Evolutionary conservation across 2,113 vertebrate species (phyloP).

Genomic region (Delphinapterus leucas): DNA sequence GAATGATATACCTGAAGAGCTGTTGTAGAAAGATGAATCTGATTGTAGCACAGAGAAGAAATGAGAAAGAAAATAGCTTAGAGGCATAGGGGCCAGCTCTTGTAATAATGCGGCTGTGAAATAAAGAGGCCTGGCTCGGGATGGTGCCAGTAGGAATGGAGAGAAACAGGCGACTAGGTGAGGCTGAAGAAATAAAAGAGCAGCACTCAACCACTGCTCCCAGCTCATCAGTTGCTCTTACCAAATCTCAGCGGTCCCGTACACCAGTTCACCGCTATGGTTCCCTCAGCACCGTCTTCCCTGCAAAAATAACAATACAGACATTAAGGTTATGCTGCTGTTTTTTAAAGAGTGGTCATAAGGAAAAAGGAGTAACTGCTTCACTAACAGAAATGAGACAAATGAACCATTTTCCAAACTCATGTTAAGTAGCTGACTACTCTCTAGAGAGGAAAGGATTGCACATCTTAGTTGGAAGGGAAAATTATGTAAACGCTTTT

Average conservation of each 20-base stretch:
- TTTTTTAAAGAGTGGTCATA: not conserved
- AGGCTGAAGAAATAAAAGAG: not conserved
- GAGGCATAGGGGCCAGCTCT: constrained; percentile 10
- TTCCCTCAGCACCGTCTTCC: not conserved
- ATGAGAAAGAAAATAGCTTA: constrained; percentile 41
- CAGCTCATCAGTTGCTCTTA: not conserved
- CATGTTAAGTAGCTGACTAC: not conserved
- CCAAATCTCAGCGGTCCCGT: not conserved
- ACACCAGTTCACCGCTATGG: fast-evolving
- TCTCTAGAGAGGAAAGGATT: not conserved
- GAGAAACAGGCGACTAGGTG: not conserved
- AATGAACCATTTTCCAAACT: not conserved
- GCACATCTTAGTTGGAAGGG: not conserved
- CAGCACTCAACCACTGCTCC: not conserved
- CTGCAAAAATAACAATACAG: not conserved
- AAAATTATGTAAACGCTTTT: not conserved
- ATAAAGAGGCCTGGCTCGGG: not conserved
- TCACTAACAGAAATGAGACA: constrained; percentile 24
- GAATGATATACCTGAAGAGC: not conserved
- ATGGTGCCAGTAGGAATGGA: not conserved
- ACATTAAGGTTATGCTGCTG: not conserved
- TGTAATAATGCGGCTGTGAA: constrained; percentile 16
- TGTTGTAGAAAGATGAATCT: constrained; percentile 39
- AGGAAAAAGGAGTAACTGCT: not conserved
- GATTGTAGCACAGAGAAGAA: not conserved